A percentile compares a stretch with the other conserved stretches of the same genome.
These are phyloP conservation scores for Branchipolynoe longqiensis DNA, from an alignment of 2,888 invertebrate species.

Conservation along the genomic window DNA sequence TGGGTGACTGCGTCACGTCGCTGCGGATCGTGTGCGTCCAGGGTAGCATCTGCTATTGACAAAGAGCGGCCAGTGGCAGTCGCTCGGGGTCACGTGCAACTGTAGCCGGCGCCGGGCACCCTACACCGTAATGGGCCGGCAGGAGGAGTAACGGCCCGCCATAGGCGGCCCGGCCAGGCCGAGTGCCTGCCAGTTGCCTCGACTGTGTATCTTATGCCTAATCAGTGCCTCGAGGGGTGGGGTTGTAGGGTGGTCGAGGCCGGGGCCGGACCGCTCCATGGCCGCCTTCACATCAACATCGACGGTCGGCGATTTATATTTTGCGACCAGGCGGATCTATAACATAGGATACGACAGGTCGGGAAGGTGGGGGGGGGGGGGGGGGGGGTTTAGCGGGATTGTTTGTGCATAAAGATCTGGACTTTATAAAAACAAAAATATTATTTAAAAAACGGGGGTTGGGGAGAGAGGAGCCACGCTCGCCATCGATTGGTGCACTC, in stretches of 20 bases:
- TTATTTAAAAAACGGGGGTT: too few species aligned
- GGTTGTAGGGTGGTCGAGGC: too few species aligned
- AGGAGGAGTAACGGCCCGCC: too few species aligned
- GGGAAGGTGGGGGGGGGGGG: neutral
- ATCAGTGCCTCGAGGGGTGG: too few species aligned
- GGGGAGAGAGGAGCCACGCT: neutral
- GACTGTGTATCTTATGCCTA: too few species aligned
- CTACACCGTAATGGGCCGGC: neutral
- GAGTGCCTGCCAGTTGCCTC: too few species aligned
- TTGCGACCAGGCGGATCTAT: neutral
- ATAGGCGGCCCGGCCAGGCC: too few species aligned
- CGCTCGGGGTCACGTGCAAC: neutral
- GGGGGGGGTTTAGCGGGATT: neutral
- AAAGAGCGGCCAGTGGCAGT: neutral
- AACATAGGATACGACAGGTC: neutral
- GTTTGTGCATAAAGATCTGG: too few species aligned
- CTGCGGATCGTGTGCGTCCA: neutral
- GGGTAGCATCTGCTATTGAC: neutral
- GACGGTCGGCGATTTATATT: too few species aligned
- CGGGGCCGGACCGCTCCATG: too few species aligned
- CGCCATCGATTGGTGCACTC: constrained; percentile 5
- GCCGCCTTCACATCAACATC: too few species aligned
- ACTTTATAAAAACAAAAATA: too few species aligned
- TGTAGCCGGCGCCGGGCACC: neutral
- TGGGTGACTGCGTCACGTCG: neutral